Base-by-base conservation (phyloP, 2,113 vertebrate species). In the Heteronetta atricapilla region DNA sequence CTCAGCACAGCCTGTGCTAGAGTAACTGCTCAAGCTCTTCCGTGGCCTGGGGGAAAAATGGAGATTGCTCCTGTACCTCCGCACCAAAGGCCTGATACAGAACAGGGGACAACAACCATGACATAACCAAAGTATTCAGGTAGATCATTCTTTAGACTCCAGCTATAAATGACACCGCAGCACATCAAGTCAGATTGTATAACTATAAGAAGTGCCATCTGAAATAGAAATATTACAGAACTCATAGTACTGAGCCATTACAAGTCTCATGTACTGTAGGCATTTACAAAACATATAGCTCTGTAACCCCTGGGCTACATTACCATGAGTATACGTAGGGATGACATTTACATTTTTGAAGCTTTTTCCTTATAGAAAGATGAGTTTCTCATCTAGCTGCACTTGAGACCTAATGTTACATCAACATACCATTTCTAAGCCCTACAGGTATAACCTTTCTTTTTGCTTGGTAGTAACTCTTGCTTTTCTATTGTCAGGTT, bases 281-380 rank as follows among this genome's bases (percentile, higher is more conserved):
- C 60, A 63, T 34, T 90, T 74, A 78, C 42, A 88, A 86, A 95
- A 90, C 44, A 73, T 3, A 19, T 2, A 86, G 56, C 76, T 81
- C 25, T 68, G 69, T 60, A 90, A 88, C 68, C 76, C 42, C 29
- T 59, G 29, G 80, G 83, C 86, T 77, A 74, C 36, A 33, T 38
- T 78, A 70, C 36, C 55, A 29, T 33, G 28, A 93, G 88, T 83
- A 86, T 19, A 90, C 38, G 59, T 11, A 93, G 8, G 19, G 25
- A 92, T 60, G 64, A 52, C 63, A 81, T 90, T 88, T 92, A 86
- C 31, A 78, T 63, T 94, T 83, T 38, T 77, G 52, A 93, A 93
- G 68, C 6, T 11, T 88, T 63, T 78, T 86, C 25, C 40, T 70
- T 81, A 56, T 29, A 60, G 52, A 94, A 90, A 75, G 33, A 70